A percentile compares a stretch with the other conserved stretches of the same genome.
These are phyloP conservation scores for Chloroceryle inda DNA, from an alignment of 2,797 vertebrate genomes.

Conservation along the genomic window DNA sequence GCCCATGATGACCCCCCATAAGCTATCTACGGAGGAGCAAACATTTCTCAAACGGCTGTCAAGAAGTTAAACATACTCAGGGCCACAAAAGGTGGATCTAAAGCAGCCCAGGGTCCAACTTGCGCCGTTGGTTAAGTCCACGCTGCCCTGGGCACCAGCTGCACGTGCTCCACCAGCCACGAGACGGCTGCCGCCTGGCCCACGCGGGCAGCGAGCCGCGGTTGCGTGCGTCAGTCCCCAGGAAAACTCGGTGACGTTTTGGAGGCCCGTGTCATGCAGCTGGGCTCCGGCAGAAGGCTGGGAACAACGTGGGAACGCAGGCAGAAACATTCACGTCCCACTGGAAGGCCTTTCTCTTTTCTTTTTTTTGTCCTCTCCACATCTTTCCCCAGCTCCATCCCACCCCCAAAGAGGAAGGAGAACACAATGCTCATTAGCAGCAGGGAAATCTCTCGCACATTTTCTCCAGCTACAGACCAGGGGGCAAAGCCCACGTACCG, in stretches of 20 bases:
- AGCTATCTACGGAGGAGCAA: neutral
- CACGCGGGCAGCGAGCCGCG: neutral
- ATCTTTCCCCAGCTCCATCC: neutral
- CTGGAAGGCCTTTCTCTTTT: constrained; percentile 2
- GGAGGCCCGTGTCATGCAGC: neutral
- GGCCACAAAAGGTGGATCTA: neutral
- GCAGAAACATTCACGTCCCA: neutral
- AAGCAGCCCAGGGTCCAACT: neutral
- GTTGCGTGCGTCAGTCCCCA: neutral
- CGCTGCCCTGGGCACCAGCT: neutral
- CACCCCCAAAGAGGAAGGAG: constrained; percentile 25
- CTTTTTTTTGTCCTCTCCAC: neutral
- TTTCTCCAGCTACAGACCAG: constrained; percentile 56
- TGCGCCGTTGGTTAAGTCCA: neutral
- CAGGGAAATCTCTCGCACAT: constrained; percentile 68
- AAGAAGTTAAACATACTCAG: neutral
- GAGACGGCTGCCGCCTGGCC: accelerated
- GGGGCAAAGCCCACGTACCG: neutral
- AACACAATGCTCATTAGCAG: constrained; percentile 57
- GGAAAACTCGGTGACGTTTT: neutral
- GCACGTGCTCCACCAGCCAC: neutral
- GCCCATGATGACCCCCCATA: accelerated
- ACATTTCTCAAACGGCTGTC: neutral
- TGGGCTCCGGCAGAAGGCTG: neutral
- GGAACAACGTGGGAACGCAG: neutral